Base-by-base conservation (phyloP, 2,888 invertebrate species). In the Pseudococcus longispinus region DNA sequence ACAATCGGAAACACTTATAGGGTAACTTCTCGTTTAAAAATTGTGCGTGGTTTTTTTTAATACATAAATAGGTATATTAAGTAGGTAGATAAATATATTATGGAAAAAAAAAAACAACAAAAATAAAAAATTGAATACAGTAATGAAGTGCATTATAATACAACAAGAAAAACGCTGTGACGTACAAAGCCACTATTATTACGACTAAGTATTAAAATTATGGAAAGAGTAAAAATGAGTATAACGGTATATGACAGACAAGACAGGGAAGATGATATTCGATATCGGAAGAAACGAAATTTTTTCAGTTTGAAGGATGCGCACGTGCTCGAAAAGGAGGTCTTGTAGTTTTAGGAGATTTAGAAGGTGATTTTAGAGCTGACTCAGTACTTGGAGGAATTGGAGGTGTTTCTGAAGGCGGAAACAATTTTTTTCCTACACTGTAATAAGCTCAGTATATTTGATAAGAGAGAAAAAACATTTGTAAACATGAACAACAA, bases 361-460 rank as follows among this genome's bases (percentile, higher is more conserved):
- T 55, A 0, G 55, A 18, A 0, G 8, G n/a, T 55, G 55, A 55
- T n/a, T 1, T 55, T 55, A 18, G 55, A 20, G 20, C 3, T 15
- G 13, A 46, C 3, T 15, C 51, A n/a, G 51, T n/a, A 15, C 3
- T 46, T 15, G 18, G 51, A 51, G 37, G 51, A 15, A n/a, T 0
- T 8, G 51, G n/a, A 60, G 23, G 60, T 23, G 11, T 55, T 55
- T 60, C 23, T 60, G 23, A 23, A 60, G 23, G 9, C n/a, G 15
- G 15, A 70, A 4, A 70, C 29, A 29, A 6, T 70, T 70, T 23
- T 32, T 20, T 74, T 74, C 74, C 32, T 74, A 74, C 32, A 60
- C 74, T 74, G 74, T 74, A 74, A 74, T 74, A 74, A 74, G 74
- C 74, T 74, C 74, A 74, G 32, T 74, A 32, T 74, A 32, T 23